A percentile compares a stretch with the other conserved stretches of the same genome.
phyloP scores from a whole-genome alignment of 2,113 vertebrate species.

The Sphaerodactylus townsendi region DNA sequence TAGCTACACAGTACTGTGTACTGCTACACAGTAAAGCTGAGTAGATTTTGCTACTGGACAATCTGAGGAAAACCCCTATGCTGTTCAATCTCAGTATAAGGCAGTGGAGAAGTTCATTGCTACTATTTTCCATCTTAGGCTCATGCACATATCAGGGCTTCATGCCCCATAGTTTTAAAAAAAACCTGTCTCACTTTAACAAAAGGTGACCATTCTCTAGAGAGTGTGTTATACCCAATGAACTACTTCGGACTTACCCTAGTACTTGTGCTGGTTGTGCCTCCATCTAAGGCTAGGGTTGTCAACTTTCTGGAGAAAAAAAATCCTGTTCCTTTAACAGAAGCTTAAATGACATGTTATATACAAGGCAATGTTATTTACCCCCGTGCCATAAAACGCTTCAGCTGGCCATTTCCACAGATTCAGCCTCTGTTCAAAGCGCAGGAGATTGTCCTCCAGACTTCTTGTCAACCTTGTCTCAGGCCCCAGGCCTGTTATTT shows the following conservation, averaged over 20 bases:
- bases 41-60: neutral
- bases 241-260: neutral
- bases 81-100: neutral
- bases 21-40: neutral
- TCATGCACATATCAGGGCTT: conserved; percentile 32
- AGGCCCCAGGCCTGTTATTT: too few species aligned
- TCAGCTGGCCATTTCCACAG: too few species aligned
- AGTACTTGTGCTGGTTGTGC: neutral
- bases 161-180: conserved; percentile 5
- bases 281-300: neutral
- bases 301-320: too few species aligned
- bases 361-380: too few species aligned
- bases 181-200: conserved; percentile 5
- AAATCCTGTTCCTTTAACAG: too few species aligned
- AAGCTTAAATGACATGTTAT: too few species aligned
- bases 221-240: neutral
- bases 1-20: neutral
- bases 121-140: neutral
- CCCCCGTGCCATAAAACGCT: too few species aligned
- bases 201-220: neutral
- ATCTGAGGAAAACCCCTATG: neutral
- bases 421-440: too few species aligned
- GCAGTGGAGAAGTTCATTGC: conserved; percentile 10
- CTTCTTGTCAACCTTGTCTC: too few species aligned
- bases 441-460: too few species aligned